Evolutionary conservation across 2,113 vertebrate species (phyloP).

Genomic region (Gopherus evgoodei): DNA sequence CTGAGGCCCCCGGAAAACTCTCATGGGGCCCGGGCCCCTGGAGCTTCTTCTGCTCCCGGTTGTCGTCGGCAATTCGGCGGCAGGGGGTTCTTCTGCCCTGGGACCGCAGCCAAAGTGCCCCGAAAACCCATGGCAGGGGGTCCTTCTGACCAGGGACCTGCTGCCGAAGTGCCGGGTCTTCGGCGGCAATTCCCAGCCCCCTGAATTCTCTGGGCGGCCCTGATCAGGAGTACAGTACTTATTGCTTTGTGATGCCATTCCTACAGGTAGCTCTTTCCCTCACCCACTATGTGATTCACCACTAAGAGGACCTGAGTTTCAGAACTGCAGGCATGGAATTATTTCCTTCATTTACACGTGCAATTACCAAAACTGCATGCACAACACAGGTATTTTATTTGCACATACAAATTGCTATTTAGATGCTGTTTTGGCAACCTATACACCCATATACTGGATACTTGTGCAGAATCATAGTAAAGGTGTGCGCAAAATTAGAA

Average conservation of each 20-base stretch:
- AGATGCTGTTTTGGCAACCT: background rate
- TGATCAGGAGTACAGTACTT: background rate
- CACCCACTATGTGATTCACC: background rate
- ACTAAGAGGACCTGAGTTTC: background rate
- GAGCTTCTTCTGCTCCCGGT: no score
- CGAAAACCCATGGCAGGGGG: no score
- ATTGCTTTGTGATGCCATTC: background rate
- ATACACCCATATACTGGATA: background rate
- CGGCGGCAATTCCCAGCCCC: no score
- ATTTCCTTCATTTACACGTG: background rate
- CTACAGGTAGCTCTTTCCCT: background rate
- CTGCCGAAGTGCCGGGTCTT: no score
- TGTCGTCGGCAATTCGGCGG: no score
- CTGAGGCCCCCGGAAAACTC: no score
- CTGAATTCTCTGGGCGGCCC: no score
- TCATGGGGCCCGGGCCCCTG: no score
- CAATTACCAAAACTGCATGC: background rate
- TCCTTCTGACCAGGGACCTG: no score
- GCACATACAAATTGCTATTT: background rate
- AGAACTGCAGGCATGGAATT: background rate
- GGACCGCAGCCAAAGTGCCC: no score
- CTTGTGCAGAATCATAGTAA: background rate
- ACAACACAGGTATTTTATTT: background rate
- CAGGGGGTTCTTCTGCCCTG: no score
- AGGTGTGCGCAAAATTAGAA: background rate